phyloP scores from a whole-genome alignment of 92 coral and sea anemone species.

The Parazoanthus swiftii region DNA sequence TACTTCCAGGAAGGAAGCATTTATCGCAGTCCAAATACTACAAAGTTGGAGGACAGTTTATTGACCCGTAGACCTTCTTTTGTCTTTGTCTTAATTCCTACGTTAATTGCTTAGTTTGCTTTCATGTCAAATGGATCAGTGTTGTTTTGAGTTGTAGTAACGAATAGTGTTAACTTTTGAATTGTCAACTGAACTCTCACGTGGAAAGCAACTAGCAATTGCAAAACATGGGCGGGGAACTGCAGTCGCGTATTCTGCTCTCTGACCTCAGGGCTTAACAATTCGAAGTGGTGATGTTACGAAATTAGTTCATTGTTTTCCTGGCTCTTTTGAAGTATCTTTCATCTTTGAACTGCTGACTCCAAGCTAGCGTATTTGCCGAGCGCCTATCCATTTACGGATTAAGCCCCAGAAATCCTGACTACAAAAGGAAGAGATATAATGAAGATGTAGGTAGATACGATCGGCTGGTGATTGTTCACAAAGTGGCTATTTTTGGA shows the following conservation, averaged over 20 bases:
- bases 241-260: background rate
- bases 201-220: constrained; percentile 15
- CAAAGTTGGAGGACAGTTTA: constrained; percentile 26
- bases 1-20: constrained; percentile 17
- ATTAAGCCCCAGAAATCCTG: constrained; percentile 10
- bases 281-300: constrained; percentile 17
- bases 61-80: constrained; percentile 61
- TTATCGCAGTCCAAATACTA: constrained; percentile 19
- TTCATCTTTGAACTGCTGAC: background rate
- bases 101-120: constrained; percentile 52
- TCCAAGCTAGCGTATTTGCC: background rate
- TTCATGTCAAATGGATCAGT: constrained; percentile 23
- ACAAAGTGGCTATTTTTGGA: background rate
- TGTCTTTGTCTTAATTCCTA: constrained; percentile 51
- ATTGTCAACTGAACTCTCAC: constrained; percentile 6
- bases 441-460: background rate
- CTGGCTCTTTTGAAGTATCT: background rate
- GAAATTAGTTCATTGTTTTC: constrained; percentile 17
- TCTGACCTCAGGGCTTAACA: constrained; percentile 19
- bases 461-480: background rate
- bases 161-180: background rate
- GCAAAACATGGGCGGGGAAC: constrained; percentile 32
- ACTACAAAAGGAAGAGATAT: constrained; percentile 5
- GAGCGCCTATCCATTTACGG: constrained; percentile 18
- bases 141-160: background rate